phyloP scores from a whole-genome alignment of 2,113 vertebrate species.

The Tachysurus vachellii region DNA sequence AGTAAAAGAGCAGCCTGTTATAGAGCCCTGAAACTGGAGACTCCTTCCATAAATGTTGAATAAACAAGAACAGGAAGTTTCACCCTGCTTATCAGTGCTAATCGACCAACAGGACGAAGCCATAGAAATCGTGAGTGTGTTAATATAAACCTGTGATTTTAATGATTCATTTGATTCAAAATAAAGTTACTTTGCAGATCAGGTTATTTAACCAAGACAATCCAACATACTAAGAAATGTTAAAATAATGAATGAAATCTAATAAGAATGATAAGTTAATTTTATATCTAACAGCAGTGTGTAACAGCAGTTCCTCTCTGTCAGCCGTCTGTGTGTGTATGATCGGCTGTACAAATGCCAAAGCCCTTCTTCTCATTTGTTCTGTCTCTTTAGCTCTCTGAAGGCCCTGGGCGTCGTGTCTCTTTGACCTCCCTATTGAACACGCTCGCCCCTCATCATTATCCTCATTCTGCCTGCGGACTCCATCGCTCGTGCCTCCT shows the following conservation, averaged over 20 bases:
- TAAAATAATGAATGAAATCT: background rate
- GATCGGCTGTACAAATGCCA: conserved; percentile 49
- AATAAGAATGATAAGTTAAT: background rate
- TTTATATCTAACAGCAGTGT: background rate
- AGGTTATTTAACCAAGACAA: background rate
- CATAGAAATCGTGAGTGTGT: background rate
- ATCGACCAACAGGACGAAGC: background rate
- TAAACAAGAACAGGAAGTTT: background rate
- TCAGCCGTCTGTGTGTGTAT: conserved; percentile 55
- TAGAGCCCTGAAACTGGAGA: background rate
- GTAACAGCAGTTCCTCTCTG: conserved; percentile 3
- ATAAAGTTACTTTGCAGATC: background rate
- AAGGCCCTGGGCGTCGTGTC: conserved; percentile 63
- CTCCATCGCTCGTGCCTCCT: conserved; percentile 48
- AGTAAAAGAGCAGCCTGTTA: background rate
- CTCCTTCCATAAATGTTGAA: background rate
- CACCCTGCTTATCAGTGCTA: background rate
- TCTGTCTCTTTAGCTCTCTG: conserved; percentile 60
- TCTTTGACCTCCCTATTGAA: conserved; percentile 72
- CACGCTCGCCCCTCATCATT: conserved; percentile 69
- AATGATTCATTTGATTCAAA: background rate
- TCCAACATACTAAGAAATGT: background rate
- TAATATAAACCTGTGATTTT: background rate
- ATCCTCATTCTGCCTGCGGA: conserved; percentile 57
- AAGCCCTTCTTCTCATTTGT: conserved; percentile 50